Evolutionary conservation across 2,888 invertebrate genomes (phyloP), one percentile per base, ranked within the genome.

Genomic region (Yponomeuta cagnagella): DNA sequence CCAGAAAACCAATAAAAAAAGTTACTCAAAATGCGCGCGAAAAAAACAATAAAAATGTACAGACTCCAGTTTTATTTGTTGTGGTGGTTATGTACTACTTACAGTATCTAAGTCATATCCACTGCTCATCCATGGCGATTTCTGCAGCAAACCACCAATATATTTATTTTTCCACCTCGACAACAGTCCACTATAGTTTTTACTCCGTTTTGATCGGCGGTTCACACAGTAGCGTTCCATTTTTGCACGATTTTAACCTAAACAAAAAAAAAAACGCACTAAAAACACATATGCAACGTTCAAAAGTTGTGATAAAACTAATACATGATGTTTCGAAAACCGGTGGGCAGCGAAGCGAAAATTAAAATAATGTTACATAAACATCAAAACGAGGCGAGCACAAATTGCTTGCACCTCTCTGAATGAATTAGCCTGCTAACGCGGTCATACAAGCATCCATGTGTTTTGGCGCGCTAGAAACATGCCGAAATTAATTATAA

Each of bases 211-310:
- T 71, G 91, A 92, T 76, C 87, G 86, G 75, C 91, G 86, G 76
- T 76, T 89, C 77, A 90, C 87, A 70, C 84, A 80, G 73, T 87
- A 88, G 67, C 89, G 85, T 73, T 92, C 91, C 91, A 92, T 89
- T 76, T 73, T 81, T 75, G 81, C 76, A 68, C 33, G 63, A 65
- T 6, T 63, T 58, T 64, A 43, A 64, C 23, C 30, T 37, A 8
- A 64, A 65, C 43, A 64, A 37, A 33, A 23, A 64, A n/a, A n/a
- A 37, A 65, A 10, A 48, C 70, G 37, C 64, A 43, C n/a, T 30
- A 15, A 12, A 48, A 15, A 68, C 37, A 37, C 52, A 37, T 52
- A 52, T 68, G 52, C 68, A 48, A 48, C 70, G 30, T 10, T 33
- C 70, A n/a, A 65, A 43, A 70, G 79, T 79, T 84, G 79, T 80